Conservation (phyloP, 2,797 vertebrate species). For the Helicolenus hilgendorfi region DNA sequence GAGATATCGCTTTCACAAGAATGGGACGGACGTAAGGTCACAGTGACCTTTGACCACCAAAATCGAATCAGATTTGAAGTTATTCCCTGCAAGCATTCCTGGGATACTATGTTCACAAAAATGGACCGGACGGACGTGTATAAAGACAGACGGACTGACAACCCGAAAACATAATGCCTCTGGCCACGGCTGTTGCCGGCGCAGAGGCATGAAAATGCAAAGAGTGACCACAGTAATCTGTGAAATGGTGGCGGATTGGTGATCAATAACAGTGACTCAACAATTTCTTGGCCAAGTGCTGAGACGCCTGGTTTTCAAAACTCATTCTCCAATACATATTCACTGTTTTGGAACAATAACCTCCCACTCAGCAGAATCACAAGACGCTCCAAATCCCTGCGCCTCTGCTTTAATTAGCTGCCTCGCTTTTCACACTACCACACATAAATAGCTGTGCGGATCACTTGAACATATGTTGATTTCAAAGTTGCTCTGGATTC, state of each 20-base stretch:
- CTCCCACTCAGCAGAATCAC: conserved; percentile 24
- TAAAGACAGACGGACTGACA: too few relatives aligned
- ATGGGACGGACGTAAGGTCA: too few relatives aligned
- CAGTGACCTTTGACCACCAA: too few relatives aligned
- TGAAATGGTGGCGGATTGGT: neutral
- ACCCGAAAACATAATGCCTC: too few relatives aligned
- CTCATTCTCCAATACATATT: conserved; percentile 1
- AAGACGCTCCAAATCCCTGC: neutral
- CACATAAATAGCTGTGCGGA: neutral
- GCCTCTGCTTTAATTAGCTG: conserved; percentile 23
- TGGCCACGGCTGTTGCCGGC: too few relatives aligned
- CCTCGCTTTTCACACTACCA: neutral
- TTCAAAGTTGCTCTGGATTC: neutral
- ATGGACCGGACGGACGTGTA: too few relatives aligned
- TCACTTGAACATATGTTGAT: conserved; percentile 4
- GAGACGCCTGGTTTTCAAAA: conserved; percentile 19
- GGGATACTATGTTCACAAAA: too few relatives aligned
- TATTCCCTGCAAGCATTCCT: too few relatives aligned
- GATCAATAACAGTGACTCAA: conserved; percentile 50
- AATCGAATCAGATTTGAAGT: too few relatives aligned
- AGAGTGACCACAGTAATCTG: neutral
- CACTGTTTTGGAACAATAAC: conserved; percentile 35
- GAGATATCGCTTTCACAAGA: too few relatives aligned
- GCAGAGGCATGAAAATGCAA: neutral
- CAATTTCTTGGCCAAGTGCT: conserved; percentile 47